Conservation (phyloP, 2,888 invertebrate genomes). For the Branchellion lobata region DNA sequence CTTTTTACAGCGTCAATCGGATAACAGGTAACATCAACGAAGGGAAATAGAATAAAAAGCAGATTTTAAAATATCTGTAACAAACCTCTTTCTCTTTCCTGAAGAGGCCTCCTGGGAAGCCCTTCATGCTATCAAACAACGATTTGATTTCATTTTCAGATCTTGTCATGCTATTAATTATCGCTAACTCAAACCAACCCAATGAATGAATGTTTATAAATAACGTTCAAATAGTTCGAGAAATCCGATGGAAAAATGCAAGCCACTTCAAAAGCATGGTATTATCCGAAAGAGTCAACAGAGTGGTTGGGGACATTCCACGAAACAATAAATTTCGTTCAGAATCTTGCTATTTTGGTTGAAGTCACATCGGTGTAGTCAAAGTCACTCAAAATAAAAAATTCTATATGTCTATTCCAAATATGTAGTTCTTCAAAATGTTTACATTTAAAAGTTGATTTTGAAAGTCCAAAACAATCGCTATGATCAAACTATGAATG, state of each 20-base stretch:
- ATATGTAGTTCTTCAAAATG: constrained; percentile 4
- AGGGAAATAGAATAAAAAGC: too few relatives aligned
- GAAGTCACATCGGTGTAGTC: too few relatives aligned
- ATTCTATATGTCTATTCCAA: too few relatives aligned
- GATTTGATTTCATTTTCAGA: constrained; percentile 33
- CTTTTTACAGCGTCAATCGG: too few relatives aligned
- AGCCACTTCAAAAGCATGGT: not conserved
- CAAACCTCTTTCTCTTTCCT: constrained; percentile 21
- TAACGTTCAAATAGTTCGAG: too few relatives aligned
- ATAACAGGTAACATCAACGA: too few relatives aligned
- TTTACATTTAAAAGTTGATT: not conserved
- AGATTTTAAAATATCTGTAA: too few relatives aligned
- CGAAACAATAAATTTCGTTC: not conserved
- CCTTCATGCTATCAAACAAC: constrained; percentile 8
- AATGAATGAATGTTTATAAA: too few relatives aligned
- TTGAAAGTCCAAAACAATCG: constrained; percentile 6
- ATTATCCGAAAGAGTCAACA: not conserved
- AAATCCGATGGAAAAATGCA: not conserved
- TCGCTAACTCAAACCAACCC: not conserved
- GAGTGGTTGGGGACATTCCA: not conserved
- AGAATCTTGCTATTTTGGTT: not conserved
- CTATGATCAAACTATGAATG: constrained; percentile 1
- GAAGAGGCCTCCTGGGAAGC: constrained; percentile 18
- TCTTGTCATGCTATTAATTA: constrained; percentile 24
- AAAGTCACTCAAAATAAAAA: too few relatives aligned